phyloP scores from a whole-genome alignment of 2,888 invertebrate genomes.

The Stenodema calcarata region DNA sequence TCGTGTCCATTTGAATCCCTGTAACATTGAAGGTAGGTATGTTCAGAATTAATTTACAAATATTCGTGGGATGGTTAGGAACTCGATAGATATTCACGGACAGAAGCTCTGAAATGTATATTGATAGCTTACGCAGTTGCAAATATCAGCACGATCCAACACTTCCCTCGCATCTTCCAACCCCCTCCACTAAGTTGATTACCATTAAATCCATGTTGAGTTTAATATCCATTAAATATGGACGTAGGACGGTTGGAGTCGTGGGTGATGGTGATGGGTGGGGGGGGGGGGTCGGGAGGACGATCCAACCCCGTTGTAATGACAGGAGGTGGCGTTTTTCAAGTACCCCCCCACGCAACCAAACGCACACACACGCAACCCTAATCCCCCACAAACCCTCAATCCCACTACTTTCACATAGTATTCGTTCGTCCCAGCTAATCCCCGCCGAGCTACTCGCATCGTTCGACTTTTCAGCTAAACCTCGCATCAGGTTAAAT shows the following conservation, averaged over 20 bases:
- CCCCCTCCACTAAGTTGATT: background rate
- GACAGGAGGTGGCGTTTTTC: slow-evolving; percentile 14
- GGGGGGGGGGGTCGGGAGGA: background rate
- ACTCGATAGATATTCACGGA: too few species aligned
- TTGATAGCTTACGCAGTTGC: slow-evolving; percentile 43
- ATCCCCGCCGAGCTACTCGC: too few species aligned
- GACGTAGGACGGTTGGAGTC: background rate
- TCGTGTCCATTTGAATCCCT: too few species aligned
- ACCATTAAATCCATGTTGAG: slow-evolving; percentile 45
- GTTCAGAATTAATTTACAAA: too few species aligned
- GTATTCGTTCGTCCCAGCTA: too few species aligned
- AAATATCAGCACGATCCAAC: slow-evolving; percentile 28
- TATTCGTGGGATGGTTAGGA: too few species aligned
- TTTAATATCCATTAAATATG: slow-evolving; percentile 47
- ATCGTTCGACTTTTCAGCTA: too few species aligned
- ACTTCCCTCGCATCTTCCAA: background rate
- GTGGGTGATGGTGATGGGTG: background rate
- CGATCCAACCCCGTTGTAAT: background rate
- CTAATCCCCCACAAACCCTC: background rate
- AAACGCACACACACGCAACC: background rate
- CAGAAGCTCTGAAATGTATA: slow-evolving; percentile 27
- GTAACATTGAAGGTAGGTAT: too few species aligned
- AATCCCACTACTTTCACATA: background rate
- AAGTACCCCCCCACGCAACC: background rate
- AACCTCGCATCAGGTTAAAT: too few species aligned